Evolutionary conservation across 2,113 vertebrate genomes (phyloP).

Genomic region (Gobius niger): DNA sequence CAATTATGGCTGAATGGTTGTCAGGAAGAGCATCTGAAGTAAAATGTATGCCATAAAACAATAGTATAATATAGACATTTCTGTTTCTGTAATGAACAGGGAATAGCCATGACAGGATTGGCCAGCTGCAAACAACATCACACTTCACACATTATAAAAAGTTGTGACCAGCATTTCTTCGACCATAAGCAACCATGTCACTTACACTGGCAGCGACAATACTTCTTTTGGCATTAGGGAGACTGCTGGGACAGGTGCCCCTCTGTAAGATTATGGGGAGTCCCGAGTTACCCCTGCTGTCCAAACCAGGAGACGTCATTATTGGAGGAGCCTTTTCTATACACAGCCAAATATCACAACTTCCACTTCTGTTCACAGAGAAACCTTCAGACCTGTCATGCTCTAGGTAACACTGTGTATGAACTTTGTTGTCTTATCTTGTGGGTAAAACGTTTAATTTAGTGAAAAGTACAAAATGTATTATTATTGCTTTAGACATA

Average conservation of each 20-base stretch:
- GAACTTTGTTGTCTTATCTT: not conserved
- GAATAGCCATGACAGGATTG: not conserved
- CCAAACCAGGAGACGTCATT: conserved; percentile 67
- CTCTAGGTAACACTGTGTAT: conserved; percentile 56
- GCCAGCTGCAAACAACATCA: not conserved
- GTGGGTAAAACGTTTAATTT: not conserved
- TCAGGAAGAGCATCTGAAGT: too few species aligned
- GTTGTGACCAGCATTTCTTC: not conserved
- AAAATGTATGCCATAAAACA: too few species aligned
- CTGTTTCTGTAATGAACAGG: too few species aligned
- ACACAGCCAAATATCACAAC: conserved; percentile 65
- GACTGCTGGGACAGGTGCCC: conserved; percentile 24
- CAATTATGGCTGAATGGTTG: too few species aligned
- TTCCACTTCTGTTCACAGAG: conserved; percentile 56
- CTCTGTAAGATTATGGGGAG: conserved; percentile 62
- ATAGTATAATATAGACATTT: too few species aligned
- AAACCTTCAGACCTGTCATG: conserved; percentile 61
- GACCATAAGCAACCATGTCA: conserved; percentile 1
- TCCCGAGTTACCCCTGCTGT: conserved; percentile 68
- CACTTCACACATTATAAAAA: conserved; percentile 23
- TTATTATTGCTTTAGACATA: too few species aligned
- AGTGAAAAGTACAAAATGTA: too few species aligned
- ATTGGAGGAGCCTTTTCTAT: conserved; percentile 77
- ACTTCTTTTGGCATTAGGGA: conserved; percentile 23
- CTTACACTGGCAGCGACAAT: conserved; percentile 12